These are phyloP conservation scores for Papilio machaon DNA, from an alignment of 1,140 invertebrate genomes.

Conservation along the genomic window DNA sequence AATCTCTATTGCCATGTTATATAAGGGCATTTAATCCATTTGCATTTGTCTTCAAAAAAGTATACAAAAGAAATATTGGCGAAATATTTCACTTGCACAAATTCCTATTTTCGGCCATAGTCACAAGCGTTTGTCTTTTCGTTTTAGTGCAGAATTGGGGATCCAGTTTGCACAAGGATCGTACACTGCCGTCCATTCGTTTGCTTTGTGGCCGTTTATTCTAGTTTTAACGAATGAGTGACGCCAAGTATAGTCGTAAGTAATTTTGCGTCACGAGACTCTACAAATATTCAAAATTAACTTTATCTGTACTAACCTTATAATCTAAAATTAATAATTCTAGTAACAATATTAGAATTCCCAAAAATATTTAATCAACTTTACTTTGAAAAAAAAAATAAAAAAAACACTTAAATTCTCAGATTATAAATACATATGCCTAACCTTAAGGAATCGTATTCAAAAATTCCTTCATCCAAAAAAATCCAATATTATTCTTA, in stretches of 20 bases:
- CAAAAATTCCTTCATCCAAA: too few relatives aligned
- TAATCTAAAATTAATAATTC: too few relatives aligned
- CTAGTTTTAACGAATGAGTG: slow-evolving; percentile 23
- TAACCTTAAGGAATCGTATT: too few relatives aligned
- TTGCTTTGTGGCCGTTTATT: slow-evolving; percentile 32
- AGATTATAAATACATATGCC: too few relatives aligned
- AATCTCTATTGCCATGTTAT: too few relatives aligned
- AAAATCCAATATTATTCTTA: too few relatives aligned
- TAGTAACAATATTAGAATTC: too few relatives aligned
- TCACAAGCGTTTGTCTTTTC: slow-evolving; percentile 24
- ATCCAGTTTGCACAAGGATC: slow-evolving; percentile 27
- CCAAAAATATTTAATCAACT: too few relatives aligned
- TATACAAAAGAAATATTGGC: background rate
- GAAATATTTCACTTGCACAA: background rate
- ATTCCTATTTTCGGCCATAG: background rate
- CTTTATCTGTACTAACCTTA: too few relatives aligned
- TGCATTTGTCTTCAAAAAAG: background rate
- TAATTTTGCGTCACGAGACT: background rate
- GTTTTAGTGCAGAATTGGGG: background rate
- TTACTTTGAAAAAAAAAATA: too few relatives aligned
- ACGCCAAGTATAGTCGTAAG: slow-evolving; percentile 4
- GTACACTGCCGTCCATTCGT: slow-evolving; percentile 24
- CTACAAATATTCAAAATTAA: background rate
- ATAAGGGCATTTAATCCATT: too few relatives aligned
- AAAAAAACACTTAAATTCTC: too few relatives aligned